Base-by-base conservation (phyloP, 2,888 invertebrate genomes). In the Drosophila siamana region DNA sequence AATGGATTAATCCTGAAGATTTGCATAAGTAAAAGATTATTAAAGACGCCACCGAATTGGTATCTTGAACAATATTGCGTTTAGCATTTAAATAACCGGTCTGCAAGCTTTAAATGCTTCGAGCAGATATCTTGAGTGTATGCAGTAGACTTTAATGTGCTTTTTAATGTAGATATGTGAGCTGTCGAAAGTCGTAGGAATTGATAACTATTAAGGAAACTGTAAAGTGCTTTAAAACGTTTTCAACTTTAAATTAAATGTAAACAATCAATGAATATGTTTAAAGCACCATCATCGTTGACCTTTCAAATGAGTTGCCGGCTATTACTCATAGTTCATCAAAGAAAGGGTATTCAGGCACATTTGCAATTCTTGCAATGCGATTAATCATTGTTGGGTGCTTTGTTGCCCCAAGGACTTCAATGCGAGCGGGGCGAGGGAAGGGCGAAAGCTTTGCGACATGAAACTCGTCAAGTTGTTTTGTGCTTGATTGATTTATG, bases 401-500 rank as follows among this genome's bases (percentile, higher is more conserved):
- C 72, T 68, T 72, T 74, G 76, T 66, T 59, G 26, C 16, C 36
- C 28, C 13, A 33, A 47, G 46, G 36, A 8, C 9, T 43, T 4
- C 24, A 55, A 36, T 40, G 47, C 22, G 7, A 1, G n/a, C 13
- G 40, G 11, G 57, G 48, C 24, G 28, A 47, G 4, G 26, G 26
- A 9, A 11, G 24, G 15, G 54, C 22, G 63, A 40, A 50, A 38
- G 47, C 43, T 41, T 38, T 54, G 68, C 68, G 71, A 77, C 75
- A 73, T 61, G 78, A 70, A 74, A 86, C 80, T 83, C 83, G 83
- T 83, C 86, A 86, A 83, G 86, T 83, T 76, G 80, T 83, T 83
- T 76, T 86, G 76, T 65, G 86, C 68, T 66, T 83, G 83, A 83
- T 83, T 83, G 86, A 83, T 83, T 83, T 83, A 83, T 83, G 84